Percentiles rank a stretch among this genome's conserved stretches.
These are phyloP conservation scores for Drosophila longiperda DNA, from an alignment of 2,888 invertebrate genomes.

Conservation along the genomic window DNA sequence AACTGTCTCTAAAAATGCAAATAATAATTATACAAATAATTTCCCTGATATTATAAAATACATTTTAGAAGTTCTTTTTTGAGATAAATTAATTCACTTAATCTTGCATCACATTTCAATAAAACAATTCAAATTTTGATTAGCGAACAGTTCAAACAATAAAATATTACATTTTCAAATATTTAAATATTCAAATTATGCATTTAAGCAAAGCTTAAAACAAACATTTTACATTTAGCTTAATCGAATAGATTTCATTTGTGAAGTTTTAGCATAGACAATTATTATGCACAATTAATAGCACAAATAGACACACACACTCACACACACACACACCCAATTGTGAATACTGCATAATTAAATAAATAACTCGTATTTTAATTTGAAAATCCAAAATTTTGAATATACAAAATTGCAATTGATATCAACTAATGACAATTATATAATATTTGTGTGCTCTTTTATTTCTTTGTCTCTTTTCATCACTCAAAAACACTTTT, in stretches of 20 bases:
- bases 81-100: neutral
- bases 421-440: conserved; percentile 65
- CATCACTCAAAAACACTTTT: conserved; percentile 67
- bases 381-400: conserved; percentile 15
- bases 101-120: neutral
- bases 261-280: neutral
- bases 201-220: neutral
- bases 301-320: conserved; percentile 14
- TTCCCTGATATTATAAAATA: neutral
- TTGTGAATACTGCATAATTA: conserved; percentile 10
- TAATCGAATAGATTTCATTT: neutral
- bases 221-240: conserved; percentile 7
- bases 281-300: conserved; percentile 5
- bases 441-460: conserved; percentile 63
- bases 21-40: neutral
- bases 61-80: neutral
- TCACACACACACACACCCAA: conserved; percentile 1
- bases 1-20: neutral
- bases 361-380: neutral
- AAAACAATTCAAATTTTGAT: neutral
- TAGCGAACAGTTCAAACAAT: neutral
- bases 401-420: conserved; percentile 26
- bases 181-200: neutral
- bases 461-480: conserved; percentile 79
- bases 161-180: too few species aligned